A percentile compares a stretch with the other conserved stretches of the same genome.
Conservation (phyloP, 2,113 vertebrate genomes). For the Apaloderma vittatum region DNA sequence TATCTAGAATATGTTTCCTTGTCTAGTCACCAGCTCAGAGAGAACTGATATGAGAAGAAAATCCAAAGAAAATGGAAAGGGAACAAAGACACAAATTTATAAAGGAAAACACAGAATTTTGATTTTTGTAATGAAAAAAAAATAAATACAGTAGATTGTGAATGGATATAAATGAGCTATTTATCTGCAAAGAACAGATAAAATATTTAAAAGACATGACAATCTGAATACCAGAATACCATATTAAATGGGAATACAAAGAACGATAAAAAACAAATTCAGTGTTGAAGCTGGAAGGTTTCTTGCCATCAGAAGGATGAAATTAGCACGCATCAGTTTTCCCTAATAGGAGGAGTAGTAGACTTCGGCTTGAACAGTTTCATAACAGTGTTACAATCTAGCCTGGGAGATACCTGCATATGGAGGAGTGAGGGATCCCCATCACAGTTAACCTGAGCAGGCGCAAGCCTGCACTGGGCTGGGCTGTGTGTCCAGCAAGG, state of each 20-base stretch:
- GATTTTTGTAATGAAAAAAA: not conserved
- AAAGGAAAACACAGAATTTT: not conserved
- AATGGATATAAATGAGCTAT: not conserved
- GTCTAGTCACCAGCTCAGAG: not conserved
- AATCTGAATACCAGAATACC: not conserved
- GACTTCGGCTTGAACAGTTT: not conserved
- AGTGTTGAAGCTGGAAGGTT: not conserved
- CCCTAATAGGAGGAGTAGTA: not conserved
- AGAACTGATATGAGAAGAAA: not conserved
- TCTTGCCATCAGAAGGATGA: not conserved
- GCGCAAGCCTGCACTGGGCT: rapidly evolving
- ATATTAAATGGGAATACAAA: not conserved
- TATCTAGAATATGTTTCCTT: not conserved
- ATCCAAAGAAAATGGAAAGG: not conserved
- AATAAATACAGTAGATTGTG: not conserved
- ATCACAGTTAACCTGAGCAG: rapidly evolving
- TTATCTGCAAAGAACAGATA: not conserved
- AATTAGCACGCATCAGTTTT: not conserved
- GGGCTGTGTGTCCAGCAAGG: rapidly evolving
- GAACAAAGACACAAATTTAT: not conserved
- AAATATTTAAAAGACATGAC: not conserved
- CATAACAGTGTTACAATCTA: rapidly evolving
- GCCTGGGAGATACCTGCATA: not conserved
- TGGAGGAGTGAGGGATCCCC: not conserved
- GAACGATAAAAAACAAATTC: not conserved